Evolutionary conservation across 2,113 vertebrate genomes (phyloP).

Genomic region (Tamias sibiricus): DNA sequence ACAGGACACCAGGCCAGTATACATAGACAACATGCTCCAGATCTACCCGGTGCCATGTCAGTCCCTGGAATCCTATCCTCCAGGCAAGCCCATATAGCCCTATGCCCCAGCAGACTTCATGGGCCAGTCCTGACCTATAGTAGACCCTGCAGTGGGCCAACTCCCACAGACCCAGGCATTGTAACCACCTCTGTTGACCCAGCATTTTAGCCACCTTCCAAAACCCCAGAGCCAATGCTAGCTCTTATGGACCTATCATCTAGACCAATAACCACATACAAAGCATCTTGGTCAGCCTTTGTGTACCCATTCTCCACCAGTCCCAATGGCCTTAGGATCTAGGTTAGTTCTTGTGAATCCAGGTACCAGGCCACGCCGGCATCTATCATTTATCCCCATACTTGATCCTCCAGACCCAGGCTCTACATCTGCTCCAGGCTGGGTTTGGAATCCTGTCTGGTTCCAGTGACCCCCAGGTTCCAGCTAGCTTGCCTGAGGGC

Average conservation of each 20-base stretch:
- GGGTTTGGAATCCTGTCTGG: neutral
- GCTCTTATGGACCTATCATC: neutral
- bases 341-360: neutral
- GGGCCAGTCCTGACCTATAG: neutral
- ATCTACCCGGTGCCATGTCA: neutral
- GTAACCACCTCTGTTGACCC: neutral
- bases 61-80: neutral
- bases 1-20: neutral
- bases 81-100: neutral
- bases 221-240: neutral
- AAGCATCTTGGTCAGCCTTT: neutral
- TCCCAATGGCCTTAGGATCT: too few species aligned
- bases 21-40: neutral
- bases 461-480: neutral
- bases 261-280: neutral
- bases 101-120: neutral
- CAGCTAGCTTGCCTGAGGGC: neutral
- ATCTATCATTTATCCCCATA: neutral
- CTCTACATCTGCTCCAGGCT: neutral
- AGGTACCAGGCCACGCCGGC: neutral
- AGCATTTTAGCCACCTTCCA: neutral
- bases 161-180: neutral
- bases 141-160: neutral
- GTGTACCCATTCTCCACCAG: neutral
- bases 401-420: neutral